Evolutionary conservation across 2,797 vertebrate genomes (phyloP), one percentile per base, ranked within the genome.

Genomic region (Pseudochirops corinnae): DNA sequence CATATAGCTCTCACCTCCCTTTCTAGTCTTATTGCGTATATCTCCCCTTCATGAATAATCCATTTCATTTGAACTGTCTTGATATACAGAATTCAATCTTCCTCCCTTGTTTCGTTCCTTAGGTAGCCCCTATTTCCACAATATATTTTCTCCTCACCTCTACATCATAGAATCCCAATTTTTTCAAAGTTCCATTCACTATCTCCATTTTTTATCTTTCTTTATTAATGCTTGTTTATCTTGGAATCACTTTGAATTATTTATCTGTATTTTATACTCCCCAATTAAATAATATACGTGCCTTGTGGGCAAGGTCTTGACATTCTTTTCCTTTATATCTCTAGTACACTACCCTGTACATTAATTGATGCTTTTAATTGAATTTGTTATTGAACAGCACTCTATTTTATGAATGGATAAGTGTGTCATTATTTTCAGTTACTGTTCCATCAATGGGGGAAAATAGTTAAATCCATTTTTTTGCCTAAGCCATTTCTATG

Each of bases 261-360:
- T 39, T 74, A 74, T 39, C 33, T 74, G n/a, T 0, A 55, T 24
- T 55, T 55, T 55, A 55, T 5, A 2, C 33, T 10, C 12, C 0
- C 9, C 1, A 4, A 1, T 39, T 26, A 90, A 31, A 74, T 21
- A 53, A 1, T 24, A 4, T 12, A 0, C 16, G 57, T 24, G 60
- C 9, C 58, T 0, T 74, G 0, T 21, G 1, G 24, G 87, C 55
- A 39, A n/a, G n/a, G 2, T 18, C 33, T 74, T 9, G 5, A 24
- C n/a, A 39, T 74, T 74, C n/a, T 74, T 74, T 74, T 74, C 67
- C n/a, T 74, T 74, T 21, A 11, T 74, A 74, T 39, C n/a, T 39
- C 67, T 74, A 39, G 16, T n/a, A 46, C 9, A 87, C 39, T 46
- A 10, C 24, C 21, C 39, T 87, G 21, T 46, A 26, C 9, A 46